These are phyloP conservation scores for Vidua chalybeata DNA, from an alignment of 2,113 vertebrate species.

Conservation along the genomic window DNA sequence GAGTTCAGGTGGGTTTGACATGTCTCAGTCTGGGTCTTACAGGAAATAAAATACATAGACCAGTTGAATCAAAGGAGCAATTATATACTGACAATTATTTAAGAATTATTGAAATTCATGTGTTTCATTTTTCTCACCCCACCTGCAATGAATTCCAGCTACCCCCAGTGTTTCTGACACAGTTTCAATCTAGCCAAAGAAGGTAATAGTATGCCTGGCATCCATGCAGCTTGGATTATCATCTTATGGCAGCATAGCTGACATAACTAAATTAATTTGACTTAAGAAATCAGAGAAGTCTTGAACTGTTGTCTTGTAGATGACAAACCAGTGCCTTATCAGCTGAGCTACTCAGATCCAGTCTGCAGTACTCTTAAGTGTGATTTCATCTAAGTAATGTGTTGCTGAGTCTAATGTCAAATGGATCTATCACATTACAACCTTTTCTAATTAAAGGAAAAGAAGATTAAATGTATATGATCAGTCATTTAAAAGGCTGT, in stretches of 20 bases:
- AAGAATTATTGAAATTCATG: background rate
- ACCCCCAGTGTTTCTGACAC: constrained; percentile 11
- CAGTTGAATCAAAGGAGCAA: rapidly evolving
- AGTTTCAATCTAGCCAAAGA: constrained; percentile 50
- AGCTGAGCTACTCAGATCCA: constrained; percentile 61
- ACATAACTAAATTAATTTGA: constrained; percentile 81
- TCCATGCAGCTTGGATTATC: constrained; percentile 71
- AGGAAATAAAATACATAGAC: background rate
- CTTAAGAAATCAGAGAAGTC: constrained; percentile 73
- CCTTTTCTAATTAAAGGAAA: constrained; percentile 47
- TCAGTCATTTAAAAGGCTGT: background rate
- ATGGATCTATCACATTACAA: background rate
- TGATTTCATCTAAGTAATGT: constrained; percentile 69
- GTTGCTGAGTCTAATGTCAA: constrained; percentile 52
- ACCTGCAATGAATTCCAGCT: constrained; percentile 10
- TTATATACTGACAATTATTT: background rate
- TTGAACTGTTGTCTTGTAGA: constrained; percentile 71
- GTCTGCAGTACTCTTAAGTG: constrained; percentile 65
- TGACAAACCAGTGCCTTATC: constrained; percentile 79
- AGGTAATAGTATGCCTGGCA: constrained; percentile 70
- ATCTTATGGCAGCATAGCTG: constrained; percentile 73
- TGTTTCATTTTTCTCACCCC: background rate
- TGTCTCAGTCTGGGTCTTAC: background rate
- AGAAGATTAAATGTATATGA: constrained; percentile 16
- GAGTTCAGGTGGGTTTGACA: background rate